phyloP scores from a whole-genome alignment of 1,140 invertebrate species.

The Drosophila ogumai region DNA sequence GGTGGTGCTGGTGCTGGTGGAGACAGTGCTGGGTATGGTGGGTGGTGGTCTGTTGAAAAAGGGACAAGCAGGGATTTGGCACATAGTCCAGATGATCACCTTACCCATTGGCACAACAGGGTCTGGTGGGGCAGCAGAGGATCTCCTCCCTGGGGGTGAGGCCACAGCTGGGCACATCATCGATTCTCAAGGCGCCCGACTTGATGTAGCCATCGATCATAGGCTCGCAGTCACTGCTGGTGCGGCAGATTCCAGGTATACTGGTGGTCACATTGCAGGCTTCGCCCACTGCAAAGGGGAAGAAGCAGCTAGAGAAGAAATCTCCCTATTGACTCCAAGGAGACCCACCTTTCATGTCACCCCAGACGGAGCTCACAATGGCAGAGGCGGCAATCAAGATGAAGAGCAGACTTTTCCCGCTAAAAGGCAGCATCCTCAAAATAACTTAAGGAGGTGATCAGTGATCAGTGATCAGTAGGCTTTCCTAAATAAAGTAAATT shows the following conservation, averaged over 20 bases:
- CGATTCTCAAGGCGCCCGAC: conserved; percentile 17
- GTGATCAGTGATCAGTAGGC: background rate
- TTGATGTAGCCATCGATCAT: conserved; percentile 52
- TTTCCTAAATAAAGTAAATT: background rate
- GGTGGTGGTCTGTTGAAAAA: background rate
- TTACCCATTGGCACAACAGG: conserved; percentile 51
- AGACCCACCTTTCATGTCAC: background rate
- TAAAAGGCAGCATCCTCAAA: background rate
- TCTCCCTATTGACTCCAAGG: too few species aligned
- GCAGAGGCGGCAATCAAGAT: background rate
- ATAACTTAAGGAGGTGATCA: background rate
- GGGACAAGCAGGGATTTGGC: background rate
- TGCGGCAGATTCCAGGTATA: conserved; percentile 45
- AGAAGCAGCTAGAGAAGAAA: background rate
- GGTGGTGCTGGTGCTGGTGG: background rate
- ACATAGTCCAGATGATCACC: too few species aligned
- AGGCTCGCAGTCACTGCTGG: conserved; percentile 49
- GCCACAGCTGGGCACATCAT: conserved; percentile 64
- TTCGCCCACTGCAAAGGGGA: conserved; percentile 45
- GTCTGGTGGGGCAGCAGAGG: conserved; percentile 64
- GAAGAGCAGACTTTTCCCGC: background rate
- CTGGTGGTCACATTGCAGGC: conserved; percentile 30
- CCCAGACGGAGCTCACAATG: background rate
- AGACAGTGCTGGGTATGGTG: background rate
- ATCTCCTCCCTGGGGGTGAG: conserved; percentile 61